These are phyloP conservation scores for Leptopilina boulardi DNA, from an alignment of 1,140 invertebrate species.

Conservation along the genomic window DNA sequence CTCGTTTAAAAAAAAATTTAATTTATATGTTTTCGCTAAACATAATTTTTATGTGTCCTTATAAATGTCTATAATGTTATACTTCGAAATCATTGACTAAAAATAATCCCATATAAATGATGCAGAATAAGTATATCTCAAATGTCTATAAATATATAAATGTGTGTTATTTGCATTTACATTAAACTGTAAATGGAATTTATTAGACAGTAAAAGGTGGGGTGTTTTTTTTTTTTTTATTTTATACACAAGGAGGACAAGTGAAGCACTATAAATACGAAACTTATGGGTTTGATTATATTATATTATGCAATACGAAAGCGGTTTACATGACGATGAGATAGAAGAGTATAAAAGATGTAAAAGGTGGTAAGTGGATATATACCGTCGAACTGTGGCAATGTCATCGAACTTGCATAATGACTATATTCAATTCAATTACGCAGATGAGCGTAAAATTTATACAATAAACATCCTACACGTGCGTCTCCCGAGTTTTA, in stretches of 20 bases:
- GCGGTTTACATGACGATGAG: background rate
- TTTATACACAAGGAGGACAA: background rate
- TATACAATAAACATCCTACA: constrained; percentile 3
- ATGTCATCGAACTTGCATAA: constrained; percentile 72
- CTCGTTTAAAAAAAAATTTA: too few relatives aligned
- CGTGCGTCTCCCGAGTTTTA: background rate
- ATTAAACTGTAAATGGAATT: background rate
- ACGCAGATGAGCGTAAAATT: constrained; percentile 36
- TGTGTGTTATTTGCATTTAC: background rate
- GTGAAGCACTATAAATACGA: background rate
- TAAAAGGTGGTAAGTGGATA: background rate
- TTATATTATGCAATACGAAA: constrained; percentile 2
- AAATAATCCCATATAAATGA: background rate
- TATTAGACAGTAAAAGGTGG: background rate
- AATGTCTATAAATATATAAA: background rate
- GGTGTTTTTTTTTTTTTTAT: too few relatives aligned
- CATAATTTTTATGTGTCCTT: too few relatives aligned
- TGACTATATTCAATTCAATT: constrained; percentile 60
- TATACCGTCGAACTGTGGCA: constrained; percentile 58
- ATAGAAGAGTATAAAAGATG: background rate
- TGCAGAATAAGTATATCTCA: background rate
- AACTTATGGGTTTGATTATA: background rate
- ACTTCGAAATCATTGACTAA: too few relatives aligned
- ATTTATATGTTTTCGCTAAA: too few relatives aligned
- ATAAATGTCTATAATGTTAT: too few relatives aligned